A percentile compares a stretch with the other conserved stretches of the same genome.
Evolutionary conservation across 2,888 invertebrate genomes (phyloP).

Genomic region (Clistopyga incitator): DNA sequence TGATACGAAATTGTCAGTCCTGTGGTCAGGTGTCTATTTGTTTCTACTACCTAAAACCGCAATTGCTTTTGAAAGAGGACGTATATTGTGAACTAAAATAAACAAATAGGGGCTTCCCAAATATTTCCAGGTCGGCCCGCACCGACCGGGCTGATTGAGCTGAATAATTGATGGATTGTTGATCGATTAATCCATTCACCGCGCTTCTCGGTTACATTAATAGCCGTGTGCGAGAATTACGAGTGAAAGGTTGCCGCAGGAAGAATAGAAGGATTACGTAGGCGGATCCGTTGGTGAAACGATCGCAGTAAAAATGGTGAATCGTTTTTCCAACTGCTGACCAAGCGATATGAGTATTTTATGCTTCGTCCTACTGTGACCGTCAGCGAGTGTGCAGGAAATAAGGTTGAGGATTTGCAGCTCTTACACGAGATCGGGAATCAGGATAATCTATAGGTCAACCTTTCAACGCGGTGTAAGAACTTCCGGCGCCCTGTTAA

Average conservation of each 20-base stretch:
- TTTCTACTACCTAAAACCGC: no score
- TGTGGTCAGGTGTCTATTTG: no score
- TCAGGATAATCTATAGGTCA: neutral
- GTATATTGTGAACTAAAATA: neutral
- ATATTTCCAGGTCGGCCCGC: neutral
- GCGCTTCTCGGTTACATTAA: neutral
- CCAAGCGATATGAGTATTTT: slow-evolving; percentile 22
- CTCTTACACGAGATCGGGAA: neutral
- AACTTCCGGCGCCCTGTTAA: neutral
- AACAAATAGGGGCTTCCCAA: neutral
- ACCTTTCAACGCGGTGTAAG: neutral
- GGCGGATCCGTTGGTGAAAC: slow-evolving; percentile 7
- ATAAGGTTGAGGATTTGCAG: slow-evolving; percentile 2
- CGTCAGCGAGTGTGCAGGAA: neutral
- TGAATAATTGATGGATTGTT: slow-evolving; percentile 23
- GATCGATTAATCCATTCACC: slow-evolving; percentile 11
- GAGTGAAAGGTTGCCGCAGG: neutral
- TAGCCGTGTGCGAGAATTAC: neutral
- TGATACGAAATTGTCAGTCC: no score
- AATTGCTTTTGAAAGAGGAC: no score
- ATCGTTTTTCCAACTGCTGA: slow-evolving; percentile 7
- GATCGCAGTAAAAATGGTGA: slow-evolving; percentile 25
- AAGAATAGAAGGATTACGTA: neutral
- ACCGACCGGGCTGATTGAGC: neutral
- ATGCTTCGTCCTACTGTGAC: neutral